Conservation (phyloP, 2,113 vertebrate species). For the Neogobius melanostomus region DNA sequence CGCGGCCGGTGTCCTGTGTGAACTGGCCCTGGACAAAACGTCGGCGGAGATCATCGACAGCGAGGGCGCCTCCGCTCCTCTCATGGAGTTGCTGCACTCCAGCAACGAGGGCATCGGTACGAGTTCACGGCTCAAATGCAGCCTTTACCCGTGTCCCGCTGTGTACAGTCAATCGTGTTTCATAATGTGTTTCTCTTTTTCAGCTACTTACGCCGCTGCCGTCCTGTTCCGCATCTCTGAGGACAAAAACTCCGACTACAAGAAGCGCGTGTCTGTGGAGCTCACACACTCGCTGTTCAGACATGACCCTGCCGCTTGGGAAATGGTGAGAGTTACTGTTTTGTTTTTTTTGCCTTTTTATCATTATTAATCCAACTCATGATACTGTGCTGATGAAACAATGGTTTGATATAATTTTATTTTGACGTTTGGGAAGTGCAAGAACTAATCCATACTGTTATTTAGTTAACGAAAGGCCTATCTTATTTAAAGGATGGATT, state of each 20-base stretch:
- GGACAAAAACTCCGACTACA: conserved; percentile 93
- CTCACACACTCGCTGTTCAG: conserved; percentile 97
- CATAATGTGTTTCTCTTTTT: conserved; percentile 1
- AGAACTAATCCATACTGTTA: no score
- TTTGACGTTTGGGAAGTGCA: no score
- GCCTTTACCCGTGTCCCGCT: conserved; percentile 14
- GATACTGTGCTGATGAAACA: no score
- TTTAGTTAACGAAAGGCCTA: no score
- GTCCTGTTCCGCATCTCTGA: conserved; percentile 96
- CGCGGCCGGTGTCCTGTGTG: conserved; percentile 91
- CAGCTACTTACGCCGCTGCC: conserved; percentile 93
- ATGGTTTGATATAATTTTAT: no score
- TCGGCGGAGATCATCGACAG: conserved; percentile 88
- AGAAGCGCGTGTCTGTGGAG: conserved; percentile 91
- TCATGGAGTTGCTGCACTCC: conserved; percentile 95
- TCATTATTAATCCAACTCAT: neutral
- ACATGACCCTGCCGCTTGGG: conserved; percentile 89
- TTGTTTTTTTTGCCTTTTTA: neutral
- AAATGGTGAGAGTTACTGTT: conserved; percentile 77
- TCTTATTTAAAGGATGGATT: no score
- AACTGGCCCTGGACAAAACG: conserved; percentile 92
- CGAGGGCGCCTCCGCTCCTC: conserved; percentile 90
- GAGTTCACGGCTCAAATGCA: conserved; percentile 43
- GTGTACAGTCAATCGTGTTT: conserved; percentile 7
- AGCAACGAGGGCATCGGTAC: conserved; percentile 96